Percentiles rank a stretch among this genome's conserved stretches.
Conservation (phyloP, 2,113 vertebrate genomes). For the Canis aureus region DNA sequence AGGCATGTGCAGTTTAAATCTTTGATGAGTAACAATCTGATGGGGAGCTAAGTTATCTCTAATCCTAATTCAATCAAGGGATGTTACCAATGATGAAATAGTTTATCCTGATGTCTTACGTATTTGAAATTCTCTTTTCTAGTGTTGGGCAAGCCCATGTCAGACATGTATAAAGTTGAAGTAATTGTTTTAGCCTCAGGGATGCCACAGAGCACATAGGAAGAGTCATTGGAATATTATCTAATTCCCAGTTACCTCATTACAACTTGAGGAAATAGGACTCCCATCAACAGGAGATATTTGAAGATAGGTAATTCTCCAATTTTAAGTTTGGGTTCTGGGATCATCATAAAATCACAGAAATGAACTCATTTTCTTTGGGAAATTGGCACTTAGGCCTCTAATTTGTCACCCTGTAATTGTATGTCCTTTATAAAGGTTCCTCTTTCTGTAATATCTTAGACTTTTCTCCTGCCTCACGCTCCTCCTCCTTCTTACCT, state of each 20-base stretch:
- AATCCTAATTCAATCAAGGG: not conserved
- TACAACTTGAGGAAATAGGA: not conserved
- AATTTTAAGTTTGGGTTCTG: not conserved
- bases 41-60: not conserved
- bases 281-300: not conserved
- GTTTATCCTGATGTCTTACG: not conserved
- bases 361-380: not conserved
- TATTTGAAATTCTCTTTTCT: not conserved
- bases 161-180: not conserved
- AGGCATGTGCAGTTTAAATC: not conserved
- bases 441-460: not conserved
- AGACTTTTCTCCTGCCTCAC: not conserved
- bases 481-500: conserved; percentile 37
- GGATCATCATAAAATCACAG: not conserved
- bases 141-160: not conserved
- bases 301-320: not conserved
- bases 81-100: not conserved
- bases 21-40: not conserved
- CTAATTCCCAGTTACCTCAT: not conserved
- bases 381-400: not conserved
- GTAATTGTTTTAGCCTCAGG: conserved; percentile 15
- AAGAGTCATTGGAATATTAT: not conserved
- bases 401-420: not conserved
- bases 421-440: conserved; percentile 41
- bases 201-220: not conserved